Percentiles rank a stretch among this genome's conserved stretches.
Evolutionary conservation across 2,113 vertebrate genomes (phyloP).

Genomic region (Noturus placidus): DNA sequence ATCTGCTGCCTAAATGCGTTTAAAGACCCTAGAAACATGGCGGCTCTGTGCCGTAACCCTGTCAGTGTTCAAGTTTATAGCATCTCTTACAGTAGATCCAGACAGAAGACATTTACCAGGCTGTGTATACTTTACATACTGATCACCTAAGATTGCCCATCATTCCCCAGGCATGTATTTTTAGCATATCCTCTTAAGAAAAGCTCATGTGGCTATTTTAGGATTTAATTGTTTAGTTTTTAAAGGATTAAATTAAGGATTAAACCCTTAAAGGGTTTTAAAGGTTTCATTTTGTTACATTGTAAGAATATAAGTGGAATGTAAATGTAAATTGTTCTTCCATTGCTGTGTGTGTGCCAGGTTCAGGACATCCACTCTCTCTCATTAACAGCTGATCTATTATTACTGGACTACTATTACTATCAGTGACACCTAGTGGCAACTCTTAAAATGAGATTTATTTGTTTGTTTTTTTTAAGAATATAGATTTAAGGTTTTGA

Average conservation of each 20-base stretch:
- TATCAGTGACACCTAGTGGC: slow-evolving; percentile 6
- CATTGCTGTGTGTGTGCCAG: neutral
- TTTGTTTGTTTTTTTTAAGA: neutral
- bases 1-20: neutral
- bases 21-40: neutral
- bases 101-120: neutral
- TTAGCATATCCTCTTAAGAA: neutral
- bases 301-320: slow-evolving; percentile 5
- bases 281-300: neutral
- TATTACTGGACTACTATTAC: no score
- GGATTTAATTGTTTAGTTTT: neutral
- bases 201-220: neutral
- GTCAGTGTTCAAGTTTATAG: neutral
- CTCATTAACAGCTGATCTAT: neutral
- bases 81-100: neutral
- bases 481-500: slow-evolving; percentile 10
- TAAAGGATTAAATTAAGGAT: neutral
- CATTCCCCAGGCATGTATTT: neutral
- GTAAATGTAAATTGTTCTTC: neutral
- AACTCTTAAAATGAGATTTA: neutral
- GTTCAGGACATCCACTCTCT: neutral
- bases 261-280: neutral
- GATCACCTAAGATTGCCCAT: neutral
- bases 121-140: neutral
- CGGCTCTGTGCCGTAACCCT: no score